A percentile compares a stretch with the other conserved stretches of the same genome.
phyloP scores from a whole-genome alignment of 2,888 invertebrate species.

The Ceramica pisi region DNA sequence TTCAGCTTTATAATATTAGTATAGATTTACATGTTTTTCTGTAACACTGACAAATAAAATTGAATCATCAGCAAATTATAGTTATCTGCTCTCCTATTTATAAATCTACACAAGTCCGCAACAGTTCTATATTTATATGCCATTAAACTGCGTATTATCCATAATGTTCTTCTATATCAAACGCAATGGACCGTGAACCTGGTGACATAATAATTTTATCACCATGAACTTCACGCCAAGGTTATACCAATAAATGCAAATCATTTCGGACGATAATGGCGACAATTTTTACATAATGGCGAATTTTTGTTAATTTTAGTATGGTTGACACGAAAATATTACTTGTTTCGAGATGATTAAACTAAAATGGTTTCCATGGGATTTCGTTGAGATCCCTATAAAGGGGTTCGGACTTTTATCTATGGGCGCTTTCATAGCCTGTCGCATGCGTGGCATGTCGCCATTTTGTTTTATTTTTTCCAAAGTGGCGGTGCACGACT shows the following conservation, averaged over 20 bases:
- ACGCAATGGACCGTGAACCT: constrained; percentile 34
- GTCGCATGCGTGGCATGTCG: too few species aligned
- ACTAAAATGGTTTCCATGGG: neutral
- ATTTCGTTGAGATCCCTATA: too few species aligned
- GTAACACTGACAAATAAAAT: too few species aligned
- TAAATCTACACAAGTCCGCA: neutral
- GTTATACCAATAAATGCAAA: constrained; percentile 32
- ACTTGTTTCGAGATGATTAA: neutral
- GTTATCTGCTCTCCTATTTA: too few species aligned
- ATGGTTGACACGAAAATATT: neutral
- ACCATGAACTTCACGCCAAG: constrained; percentile 46
- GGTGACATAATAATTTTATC: constrained; percentile 31
- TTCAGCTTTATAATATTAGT: too few species aligned
- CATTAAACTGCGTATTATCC: neutral
- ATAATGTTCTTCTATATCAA: constrained; percentile 1
- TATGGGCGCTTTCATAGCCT: too few species aligned
- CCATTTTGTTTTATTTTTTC: too few species aligned
- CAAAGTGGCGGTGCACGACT: too few species aligned
- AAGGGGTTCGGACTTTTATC: too few species aligned
- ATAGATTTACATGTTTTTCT: too few species aligned
- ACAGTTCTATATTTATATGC: neutral
- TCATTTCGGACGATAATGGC: constrained; percentile 6
- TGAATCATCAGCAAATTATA: neutral
- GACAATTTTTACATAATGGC: neutral
- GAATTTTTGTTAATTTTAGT: constrained; percentile 6